Percentiles rank a stretch among this genome's conserved stretches.
phyloP scores from a whole-genome alignment of 2,797 vertebrate species.

The Iguana delicatissima region DNA sequence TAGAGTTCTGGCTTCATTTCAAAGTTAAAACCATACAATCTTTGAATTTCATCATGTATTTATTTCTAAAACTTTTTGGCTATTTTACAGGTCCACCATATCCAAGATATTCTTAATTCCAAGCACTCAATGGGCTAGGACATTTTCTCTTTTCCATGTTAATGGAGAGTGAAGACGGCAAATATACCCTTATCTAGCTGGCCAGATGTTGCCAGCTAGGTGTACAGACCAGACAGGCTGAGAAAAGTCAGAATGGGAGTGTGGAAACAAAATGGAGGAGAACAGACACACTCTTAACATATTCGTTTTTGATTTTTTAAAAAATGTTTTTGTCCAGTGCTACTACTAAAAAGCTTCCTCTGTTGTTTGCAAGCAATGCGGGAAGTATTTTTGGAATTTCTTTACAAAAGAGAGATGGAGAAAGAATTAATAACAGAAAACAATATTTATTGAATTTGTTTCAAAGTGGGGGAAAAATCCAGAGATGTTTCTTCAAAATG shows the following conservation, averaged over 20 bases:
- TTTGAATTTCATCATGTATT: too few relatives aligned
- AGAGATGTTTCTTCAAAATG: constrained; percentile 47
- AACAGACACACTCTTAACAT: not conserved
- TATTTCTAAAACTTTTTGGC: too few relatives aligned
- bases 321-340: not conserved
- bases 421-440: not conserved
- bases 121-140: not conserved
- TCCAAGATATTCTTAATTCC: not conserved
- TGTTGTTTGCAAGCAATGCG: not conserved
- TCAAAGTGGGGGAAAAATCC: not conserved
- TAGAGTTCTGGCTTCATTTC: too few relatives aligned
- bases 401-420: not conserved
- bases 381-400: not conserved
- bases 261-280: not conserved
- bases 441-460: constrained; percentile 4
- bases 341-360: rapidly evolving
- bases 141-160: not conserved
- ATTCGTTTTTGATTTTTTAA: not conserved
- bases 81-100: too few relatives aligned
- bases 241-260: not conserved
- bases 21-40: too few relatives aligned
- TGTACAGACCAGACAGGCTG: not conserved
- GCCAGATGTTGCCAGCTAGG: not conserved
- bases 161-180: not conserved
- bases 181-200: not conserved